Conservation (phyloP, 2,888 invertebrate genomes). For the Tiliacea aurago region DNA sequence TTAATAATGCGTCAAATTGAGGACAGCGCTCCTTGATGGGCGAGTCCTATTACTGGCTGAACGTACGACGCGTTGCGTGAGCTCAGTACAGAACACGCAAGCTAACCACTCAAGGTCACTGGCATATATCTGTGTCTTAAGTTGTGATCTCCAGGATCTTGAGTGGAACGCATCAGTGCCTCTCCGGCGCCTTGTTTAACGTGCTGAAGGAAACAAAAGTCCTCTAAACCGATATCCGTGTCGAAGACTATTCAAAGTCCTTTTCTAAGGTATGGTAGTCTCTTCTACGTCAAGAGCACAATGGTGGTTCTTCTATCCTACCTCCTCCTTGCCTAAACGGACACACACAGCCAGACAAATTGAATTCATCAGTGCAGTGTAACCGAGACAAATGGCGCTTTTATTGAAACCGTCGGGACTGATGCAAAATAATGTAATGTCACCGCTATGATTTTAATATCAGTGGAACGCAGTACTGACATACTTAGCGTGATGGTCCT, state of each 20-base stretch:
- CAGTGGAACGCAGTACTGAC: slow-evolving; percentile 47
- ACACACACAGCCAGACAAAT: slow-evolving; percentile 56
- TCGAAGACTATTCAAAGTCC: neutral
- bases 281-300: neutral
- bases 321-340: neutral
- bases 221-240: no score
- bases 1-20: no score
- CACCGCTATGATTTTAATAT: slow-evolving; percentile 63
- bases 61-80: no score
- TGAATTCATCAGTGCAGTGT: slow-evolving; percentile 63
- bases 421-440: slow-evolving; percentile 65
- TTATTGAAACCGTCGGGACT: slow-evolving; percentile 69
- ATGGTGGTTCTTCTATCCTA: neutral
- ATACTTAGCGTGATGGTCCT: slow-evolving; percentile 41
- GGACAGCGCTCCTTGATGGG: no score
- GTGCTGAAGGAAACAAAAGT: neutral
- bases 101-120: no score
- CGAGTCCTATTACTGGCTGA: no score
- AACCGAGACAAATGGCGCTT: slow-evolving; percentile 74
- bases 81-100: no score
- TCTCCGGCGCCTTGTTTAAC: neutral
- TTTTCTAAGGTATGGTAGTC: neutral
- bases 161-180: neutral
- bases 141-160: neutral
- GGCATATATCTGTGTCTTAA: no score